phyloP scores from a whole-genome alignment of 2,888 invertebrate genomes.

The Xanthostigma xanthostigma region DNA sequence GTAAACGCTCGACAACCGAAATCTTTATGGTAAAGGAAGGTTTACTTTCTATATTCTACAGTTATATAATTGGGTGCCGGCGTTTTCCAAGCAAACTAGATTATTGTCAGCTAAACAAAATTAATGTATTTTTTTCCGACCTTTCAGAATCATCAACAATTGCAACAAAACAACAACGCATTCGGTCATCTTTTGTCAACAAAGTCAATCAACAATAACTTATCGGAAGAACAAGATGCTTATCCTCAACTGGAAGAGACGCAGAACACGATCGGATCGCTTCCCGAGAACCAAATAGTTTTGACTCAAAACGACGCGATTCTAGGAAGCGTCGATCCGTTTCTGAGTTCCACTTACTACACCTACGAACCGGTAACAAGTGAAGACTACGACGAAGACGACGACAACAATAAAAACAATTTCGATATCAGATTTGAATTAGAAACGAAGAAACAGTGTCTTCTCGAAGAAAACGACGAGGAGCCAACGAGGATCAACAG shows the following conservation, averaged over 20 bases:
- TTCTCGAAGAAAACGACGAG: neutral
- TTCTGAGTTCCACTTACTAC: constrained; percentile 13
- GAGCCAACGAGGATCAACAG: neutral
- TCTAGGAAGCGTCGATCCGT: constrained; percentile 22
- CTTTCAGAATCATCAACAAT: neutral
- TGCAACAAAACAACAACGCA: constrained; percentile 4
- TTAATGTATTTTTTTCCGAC: no score
- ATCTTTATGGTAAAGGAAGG: no score
- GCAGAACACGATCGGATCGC: constrained; percentile 5
- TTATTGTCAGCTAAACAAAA: no score
- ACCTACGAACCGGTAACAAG: neutral
- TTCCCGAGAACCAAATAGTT: constrained; percentile 27
- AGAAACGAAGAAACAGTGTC: constrained; percentile 16
- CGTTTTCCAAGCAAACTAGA: no score
- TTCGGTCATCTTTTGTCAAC: constrained; percentile 23
- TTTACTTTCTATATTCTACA: no score
- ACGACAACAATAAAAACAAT: constrained; percentile 3
- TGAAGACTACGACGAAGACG: neutral
- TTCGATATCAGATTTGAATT: constrained; percentile 11
- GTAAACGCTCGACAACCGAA: no score
- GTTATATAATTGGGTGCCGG: no score
- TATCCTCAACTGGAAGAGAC: neutral
- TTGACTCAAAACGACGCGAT: constrained; percentile 29
- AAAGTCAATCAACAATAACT: constrained; percentile 18
- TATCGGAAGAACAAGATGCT: constrained; percentile 6